A percentile compares a stretch with the other conserved stretches of the same genome.
phyloP scores from a whole-genome alignment of 1,140 invertebrate genomes.

The Solenopsis invicta region DNA sequence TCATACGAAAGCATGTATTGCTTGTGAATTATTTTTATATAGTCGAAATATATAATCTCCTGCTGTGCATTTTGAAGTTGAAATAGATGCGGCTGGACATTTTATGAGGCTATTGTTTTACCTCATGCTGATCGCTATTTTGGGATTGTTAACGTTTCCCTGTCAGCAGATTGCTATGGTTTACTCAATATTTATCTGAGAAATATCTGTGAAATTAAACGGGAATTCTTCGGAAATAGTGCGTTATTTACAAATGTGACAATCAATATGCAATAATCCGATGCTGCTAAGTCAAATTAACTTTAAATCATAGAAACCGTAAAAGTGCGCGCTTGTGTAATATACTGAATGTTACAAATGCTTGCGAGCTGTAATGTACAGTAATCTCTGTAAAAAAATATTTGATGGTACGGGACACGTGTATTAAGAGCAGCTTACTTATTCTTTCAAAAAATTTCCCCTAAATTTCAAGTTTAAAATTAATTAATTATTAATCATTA shows the following conservation, averaged over 20 bases:
- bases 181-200: slow-evolving; percentile 13
- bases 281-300: slow-evolving; percentile 23
- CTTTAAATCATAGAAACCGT: slow-evolving; percentile 3
- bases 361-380: not conserved
- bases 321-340: not conserved
- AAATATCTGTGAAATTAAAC: slow-evolving; percentile 13
- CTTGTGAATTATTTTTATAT: not conserved
- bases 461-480: not conserved
- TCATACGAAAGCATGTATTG: not conserved
- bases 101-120: slow-evolving; percentile 22
- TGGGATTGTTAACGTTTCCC: not conserved
- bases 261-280: slow-evolving; percentile 13
- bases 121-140: slow-evolving; percentile 12
- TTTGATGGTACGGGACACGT: not conserved
- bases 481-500: not conserved
- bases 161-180: not conserved
- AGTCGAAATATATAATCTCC: not conserved
- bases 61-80: not conserved
- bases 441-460: not conserved
- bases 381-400: not conserved
- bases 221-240: not conserved
- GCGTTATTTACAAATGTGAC: slow-evolving; percentile 22
- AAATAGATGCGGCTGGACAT: not conserved
- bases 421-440: not conserved
- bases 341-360: no score